Conservation (phyloP, 1,140 invertebrate genomes). For the silkworm (Bombyx mori) region DNA sequence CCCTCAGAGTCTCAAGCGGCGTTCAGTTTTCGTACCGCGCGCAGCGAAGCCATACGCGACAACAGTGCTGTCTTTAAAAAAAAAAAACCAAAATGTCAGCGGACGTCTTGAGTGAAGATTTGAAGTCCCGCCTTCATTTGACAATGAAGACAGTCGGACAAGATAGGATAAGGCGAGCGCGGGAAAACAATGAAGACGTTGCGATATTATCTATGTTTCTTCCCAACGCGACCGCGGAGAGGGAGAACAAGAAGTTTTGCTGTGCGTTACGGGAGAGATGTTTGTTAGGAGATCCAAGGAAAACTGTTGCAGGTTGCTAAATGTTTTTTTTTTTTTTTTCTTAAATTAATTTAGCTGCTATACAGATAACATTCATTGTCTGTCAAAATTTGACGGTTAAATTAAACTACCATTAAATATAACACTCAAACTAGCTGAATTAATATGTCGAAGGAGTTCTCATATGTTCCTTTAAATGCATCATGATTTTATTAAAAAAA, state of each 20-base stretch:
- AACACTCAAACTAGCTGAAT: too few relatives aligned
- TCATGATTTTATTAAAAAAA: too few relatives aligned
- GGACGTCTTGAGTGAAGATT: constrained; percentile 81
- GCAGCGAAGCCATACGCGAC: constrained; percentile 47
- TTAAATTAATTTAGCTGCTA: background rate
- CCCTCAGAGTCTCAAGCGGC: constrained; percentile 14
- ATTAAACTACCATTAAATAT: background rate
- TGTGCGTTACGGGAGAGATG: constrained; percentile 82
- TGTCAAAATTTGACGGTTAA: background rate
- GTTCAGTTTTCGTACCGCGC: constrained; percentile 43
- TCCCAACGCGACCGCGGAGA: constrained; percentile 76
- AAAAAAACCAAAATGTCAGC: constrained; percentile 73
- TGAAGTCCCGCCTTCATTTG: constrained; percentile 80
- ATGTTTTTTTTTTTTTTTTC: constrained; percentile 3
- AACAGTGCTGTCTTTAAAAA: constrained; percentile 5
- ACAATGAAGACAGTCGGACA: constrained; percentile 83
- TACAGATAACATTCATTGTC: background rate
- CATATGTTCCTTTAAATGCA: too few relatives aligned
- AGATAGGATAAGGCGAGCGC: constrained; percentile 80
- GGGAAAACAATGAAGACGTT: constrained; percentile 87
- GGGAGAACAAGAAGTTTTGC: constrained; percentile 81
- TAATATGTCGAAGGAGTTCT: too few relatives aligned
- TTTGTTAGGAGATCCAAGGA: constrained; percentile 81
- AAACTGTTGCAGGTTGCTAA: constrained; percentile 79
- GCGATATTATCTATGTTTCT: constrained; percentile 87